Percentiles rank a stretch among this genome's conserved stretches.
Conservation (phyloP, 2,797 vertebrate genomes). For the Anolis apletophallus region DNA sequence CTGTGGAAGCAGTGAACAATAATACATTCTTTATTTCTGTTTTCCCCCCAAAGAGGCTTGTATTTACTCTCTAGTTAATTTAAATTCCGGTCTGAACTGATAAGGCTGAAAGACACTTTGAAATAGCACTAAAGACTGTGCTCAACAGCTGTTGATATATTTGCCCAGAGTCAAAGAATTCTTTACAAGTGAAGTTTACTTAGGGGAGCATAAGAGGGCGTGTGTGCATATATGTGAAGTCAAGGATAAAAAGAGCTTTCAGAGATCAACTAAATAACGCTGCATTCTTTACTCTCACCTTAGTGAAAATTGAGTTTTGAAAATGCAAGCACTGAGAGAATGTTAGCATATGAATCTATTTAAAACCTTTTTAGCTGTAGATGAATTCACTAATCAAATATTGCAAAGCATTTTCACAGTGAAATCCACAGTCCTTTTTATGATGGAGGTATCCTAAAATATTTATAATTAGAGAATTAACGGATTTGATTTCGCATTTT, state of each 20-base stretch:
- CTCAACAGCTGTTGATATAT: not conserved
- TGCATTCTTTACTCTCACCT: not conserved
- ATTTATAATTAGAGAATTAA: not conserved
- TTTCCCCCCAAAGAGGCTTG: too few relatives aligned
- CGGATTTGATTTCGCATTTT: not conserved
- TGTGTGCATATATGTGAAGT: not conserved
- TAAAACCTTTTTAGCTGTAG: not conserved
- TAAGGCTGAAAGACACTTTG: not conserved
- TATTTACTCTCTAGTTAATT: constrained; percentile 9
- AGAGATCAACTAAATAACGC: not conserved
- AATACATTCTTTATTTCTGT: not conserved
- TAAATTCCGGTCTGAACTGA: not conserved
- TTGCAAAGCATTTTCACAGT: not conserved
- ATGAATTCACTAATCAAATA: not conserved
- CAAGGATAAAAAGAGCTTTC: constrained; percentile 14
- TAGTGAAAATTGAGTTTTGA: not conserved
- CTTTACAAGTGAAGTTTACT: constrained; percentile 13
- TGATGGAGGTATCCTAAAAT: not conserved
- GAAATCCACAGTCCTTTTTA: not conserved
- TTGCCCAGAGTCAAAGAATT: constrained; percentile 6
- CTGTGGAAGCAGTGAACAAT: not conserved
- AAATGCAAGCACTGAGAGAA: not conserved
- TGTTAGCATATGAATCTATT: not conserved
- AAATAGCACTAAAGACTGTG: not conserved
- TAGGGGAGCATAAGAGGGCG: not conserved